Percentiles rank a stretch among this genome's conserved stretches.
Evolutionary conservation across 2,888 invertebrate species (phyloP).

Genomic region (Mamestra brassicae): DNA sequence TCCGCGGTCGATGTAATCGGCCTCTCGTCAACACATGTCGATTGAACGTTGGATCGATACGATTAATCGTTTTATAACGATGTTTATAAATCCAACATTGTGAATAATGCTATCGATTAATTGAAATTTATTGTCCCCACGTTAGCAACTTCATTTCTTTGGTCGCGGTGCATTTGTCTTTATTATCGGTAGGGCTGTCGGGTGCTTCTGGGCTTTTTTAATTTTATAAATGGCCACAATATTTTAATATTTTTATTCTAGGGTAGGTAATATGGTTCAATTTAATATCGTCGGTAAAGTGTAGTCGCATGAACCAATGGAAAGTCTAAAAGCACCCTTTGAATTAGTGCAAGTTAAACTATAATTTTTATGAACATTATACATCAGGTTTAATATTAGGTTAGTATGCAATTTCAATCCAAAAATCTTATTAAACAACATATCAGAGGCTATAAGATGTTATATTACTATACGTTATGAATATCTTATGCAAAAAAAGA

Average conservation of each 20-base stretch:
- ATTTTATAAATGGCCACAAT: not conserved
- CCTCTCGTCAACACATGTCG: constrained; percentile 65
- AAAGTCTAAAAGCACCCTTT: not conserved
- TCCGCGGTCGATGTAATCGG: constrained; percentile 68
- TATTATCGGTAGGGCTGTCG: constrained; percentile 67
- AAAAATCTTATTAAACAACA: not conserved
- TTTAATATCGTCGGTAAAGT: not conserved
- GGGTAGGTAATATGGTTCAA: not conserved
- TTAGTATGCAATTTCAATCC: not conserved
- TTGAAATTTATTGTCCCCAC: constrained; percentile 73
- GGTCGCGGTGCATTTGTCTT: constrained; percentile 64
- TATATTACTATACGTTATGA: too few relatives aligned
- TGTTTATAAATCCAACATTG: constrained; percentile 62
- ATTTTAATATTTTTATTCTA: not conserved
- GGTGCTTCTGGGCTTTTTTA: not conserved
- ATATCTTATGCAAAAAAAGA: too few relatives aligned
- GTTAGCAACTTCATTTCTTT: constrained; percentile 68
- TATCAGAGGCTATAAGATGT: too few relatives aligned
- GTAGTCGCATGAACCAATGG: not conserved
- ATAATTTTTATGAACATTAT: too few relatives aligned
- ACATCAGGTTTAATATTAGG: not conserved
- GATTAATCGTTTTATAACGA: constrained; percentile 65
- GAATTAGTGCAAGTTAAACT: not conserved
- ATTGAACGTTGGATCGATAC: constrained; percentile 59
- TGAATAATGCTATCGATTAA: constrained; percentile 75